These are phyloP conservation scores for Ardeotis arabs DNA, from an alignment of 2,113 vertebrate genomes.

Conservation along the genomic window DNA sequence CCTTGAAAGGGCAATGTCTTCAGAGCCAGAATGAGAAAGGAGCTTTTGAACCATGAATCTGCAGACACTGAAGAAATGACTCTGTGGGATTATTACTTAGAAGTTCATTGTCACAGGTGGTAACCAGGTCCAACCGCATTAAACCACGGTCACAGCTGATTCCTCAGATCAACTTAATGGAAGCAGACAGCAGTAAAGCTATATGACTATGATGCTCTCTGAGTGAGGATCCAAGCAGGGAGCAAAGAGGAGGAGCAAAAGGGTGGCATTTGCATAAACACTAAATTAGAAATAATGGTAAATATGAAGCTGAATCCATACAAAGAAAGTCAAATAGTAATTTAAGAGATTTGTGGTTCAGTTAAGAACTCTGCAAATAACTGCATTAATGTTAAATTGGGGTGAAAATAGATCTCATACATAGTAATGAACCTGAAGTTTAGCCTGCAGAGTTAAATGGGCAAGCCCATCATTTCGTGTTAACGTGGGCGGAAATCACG, in stretches of 20 bases:
- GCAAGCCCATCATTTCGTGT: background rate
- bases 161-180: background rate
- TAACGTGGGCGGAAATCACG: background rate
- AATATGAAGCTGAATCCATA: background rate
- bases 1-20: background rate
- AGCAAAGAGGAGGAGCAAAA: background rate
- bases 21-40: background rate
- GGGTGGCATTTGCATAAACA: background rate
- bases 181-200: background rate
- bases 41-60: background rate
- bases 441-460: slow-evolving; percentile 17
- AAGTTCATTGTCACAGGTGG: background rate
- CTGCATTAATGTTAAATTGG: slow-evolving; percentile 54
- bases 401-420: slow-evolving; percentile 54
- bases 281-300: slow-evolving; percentile 8
- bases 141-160: background rate
- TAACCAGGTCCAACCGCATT: background rate
- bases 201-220: background rate
- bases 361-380: slow-evolving; percentile 50
- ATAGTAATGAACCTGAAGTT: slow-evolving; percentile 61
- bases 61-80: background rate
- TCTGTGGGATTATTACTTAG: background rate
- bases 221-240: background rate
- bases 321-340: slow-evolving; percentile 26
- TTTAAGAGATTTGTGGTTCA: slow-evolving; percentile 39